These are phyloP conservation scores for Deroptyus accipitrinus DNA, from an alignment of 2,113 vertebrate genomes.

Conservation along the genomic window DNA sequence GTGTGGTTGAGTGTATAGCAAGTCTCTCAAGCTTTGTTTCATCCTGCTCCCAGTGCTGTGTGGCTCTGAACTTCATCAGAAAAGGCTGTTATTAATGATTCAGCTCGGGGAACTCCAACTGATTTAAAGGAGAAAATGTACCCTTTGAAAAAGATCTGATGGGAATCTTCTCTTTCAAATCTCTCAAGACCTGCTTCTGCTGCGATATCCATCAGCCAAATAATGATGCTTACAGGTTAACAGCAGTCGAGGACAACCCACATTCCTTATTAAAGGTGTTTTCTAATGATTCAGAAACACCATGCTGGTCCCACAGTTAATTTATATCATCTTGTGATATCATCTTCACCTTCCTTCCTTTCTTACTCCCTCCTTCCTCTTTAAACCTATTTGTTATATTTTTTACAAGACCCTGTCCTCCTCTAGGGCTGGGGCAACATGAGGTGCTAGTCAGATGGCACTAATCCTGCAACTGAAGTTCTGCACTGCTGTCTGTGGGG, in stretches of 20 bases:
- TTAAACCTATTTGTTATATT: not conserved
- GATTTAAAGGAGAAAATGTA: constrained; percentile 19
- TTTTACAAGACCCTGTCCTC: not conserved
- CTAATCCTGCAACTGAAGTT: not conserved
- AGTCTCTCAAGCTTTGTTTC: not conserved
- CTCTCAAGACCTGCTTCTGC: not conserved
- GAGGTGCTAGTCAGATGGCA: not conserved
- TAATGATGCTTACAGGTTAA: not conserved
- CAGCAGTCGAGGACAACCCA: not conserved
- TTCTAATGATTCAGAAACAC: not conserved
- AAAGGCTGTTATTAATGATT: constrained; percentile 8
- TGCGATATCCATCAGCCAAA: not conserved
- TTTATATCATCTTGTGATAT: not conserved
- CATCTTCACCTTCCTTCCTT: not conserved
- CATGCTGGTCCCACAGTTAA: not conserved
- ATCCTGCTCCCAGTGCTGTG: not conserved
- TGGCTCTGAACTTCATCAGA: not conserved
- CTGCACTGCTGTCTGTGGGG: not conserved
- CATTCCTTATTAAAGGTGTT: not conserved
- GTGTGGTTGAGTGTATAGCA: not conserved
- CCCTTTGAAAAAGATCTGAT: constrained; percentile 42
- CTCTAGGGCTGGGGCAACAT: not conserved
- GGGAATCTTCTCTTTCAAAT: constrained; percentile 28
- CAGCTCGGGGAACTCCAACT: constrained; percentile 5
- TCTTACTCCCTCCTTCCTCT: not conserved